These are phyloP conservation scores for Taenioides sp. DNA, from an alignment of 2,797 vertebrate species.

Conservation along the genomic window DNA sequence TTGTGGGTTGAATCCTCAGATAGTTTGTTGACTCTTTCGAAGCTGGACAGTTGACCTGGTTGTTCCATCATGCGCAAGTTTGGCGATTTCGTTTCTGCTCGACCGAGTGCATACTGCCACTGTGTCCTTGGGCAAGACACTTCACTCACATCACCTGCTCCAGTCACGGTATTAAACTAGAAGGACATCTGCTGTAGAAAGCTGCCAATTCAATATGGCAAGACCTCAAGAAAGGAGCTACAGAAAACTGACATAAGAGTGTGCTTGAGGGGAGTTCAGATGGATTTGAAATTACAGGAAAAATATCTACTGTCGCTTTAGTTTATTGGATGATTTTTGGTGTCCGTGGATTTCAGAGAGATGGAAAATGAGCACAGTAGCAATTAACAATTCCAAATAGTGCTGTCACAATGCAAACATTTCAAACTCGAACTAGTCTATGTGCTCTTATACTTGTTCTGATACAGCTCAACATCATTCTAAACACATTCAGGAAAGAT, in stretches of 20 bases:
- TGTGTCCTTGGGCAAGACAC: slow-evolving; percentile 1
- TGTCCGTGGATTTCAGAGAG: no score
- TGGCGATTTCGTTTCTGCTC: background rate
- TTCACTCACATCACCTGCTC: background rate
- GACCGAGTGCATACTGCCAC: background rate
- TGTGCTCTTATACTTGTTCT: no score
- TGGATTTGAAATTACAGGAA: background rate
- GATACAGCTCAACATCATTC: no score
- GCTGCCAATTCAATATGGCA: background rate
- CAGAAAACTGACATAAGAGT: background rate
- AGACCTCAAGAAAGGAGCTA: background rate
- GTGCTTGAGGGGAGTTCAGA: background rate
- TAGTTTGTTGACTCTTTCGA: background rate
- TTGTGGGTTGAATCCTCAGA: background rate
- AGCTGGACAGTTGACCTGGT: background rate
- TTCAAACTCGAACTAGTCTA: no score
- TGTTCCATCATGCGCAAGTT: background rate
- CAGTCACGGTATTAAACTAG: background rate
- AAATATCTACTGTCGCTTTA: background rate
- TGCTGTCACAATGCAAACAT: no score
- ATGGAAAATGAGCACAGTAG: no score
- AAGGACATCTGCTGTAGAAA: background rate
- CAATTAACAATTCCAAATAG: no score
- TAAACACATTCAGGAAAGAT: no score
- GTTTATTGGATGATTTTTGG: no score